Evolutionary conservation across 2,797 vertebrate genomes (phyloP), one percentile per base, ranked within the genome.

Genomic region (Danio jaintianensis): DNA sequence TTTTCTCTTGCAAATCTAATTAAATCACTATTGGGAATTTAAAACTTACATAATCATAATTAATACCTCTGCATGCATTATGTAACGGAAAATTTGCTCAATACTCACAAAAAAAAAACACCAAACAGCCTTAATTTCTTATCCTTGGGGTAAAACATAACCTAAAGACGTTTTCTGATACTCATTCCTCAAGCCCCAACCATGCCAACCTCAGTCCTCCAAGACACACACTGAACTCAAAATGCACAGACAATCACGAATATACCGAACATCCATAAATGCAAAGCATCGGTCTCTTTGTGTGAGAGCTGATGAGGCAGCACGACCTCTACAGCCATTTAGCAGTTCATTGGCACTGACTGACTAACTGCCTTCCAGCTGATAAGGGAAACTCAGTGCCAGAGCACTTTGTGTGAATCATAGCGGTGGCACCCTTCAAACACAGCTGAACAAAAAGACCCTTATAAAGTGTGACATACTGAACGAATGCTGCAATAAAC

Each of bases 371-470:
- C 42, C 55, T 80, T 55, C 58, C 48, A 47, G 63, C 81, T 67
- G 45, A 77, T 84, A 69, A 77, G 22, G 6, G 68, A 80, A 77
- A 56, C 29, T 73, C 64, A 20, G 45, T 64, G 47, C 62, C 61
- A 62, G 61, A 63, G 40, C 48, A 71, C 61, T 48, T 68, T 68
- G 71, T 78, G 50, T 73, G 75, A 83, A 47, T 82, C 68, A 80
- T 47, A 74, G 53, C 56, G 56, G 22, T 72, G 43, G 20, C 53
- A 81, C 56, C 59, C 70, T 81, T 81, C 71, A 77, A 68, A 38
- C 48, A 58, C 59, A 48, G 36, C 11, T 1, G 43, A 13, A 43
- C 20, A 73, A 70, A 74, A 75, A 81, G 13, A 63, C 38, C 43
- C 47, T 45, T 63, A 48, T 61, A 67, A 68, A 55, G 40, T 8